Base-by-base conservation (phyloP, 2,113 vertebrate species). In the Brachyhypopomus gauderio region DNA sequence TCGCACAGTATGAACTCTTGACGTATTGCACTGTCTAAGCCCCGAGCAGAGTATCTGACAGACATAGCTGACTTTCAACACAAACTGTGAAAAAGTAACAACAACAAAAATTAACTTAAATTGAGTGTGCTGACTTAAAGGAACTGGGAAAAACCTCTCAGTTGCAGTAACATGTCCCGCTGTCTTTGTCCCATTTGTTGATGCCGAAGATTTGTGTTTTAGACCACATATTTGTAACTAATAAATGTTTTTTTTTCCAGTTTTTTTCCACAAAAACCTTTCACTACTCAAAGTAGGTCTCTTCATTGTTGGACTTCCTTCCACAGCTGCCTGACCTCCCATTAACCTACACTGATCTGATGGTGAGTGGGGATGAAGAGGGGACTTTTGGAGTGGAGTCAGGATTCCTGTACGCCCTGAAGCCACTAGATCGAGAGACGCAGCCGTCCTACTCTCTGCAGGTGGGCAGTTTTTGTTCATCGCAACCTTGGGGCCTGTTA, bases 391-490 rank as follows among this genome's bases (percentile, higher is more conserved):
- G 94, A 80, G 89, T 96, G 4, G 96, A 97, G 60, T 80, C 88
- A 23, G 93, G 92, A 52, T 94, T 96, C 85, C 87, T 96, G 14
- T 91, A 92, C 2, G 91, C 93, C 25, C 90, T 91, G 34, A 93
- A 92, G 64, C 90, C 94, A 25, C 89, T 96, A 85, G 95, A 96
- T 90, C 87, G 93, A 83, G 95, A 97, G 79, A 94, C 95, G 69
- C 93, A 94, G 71, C 93, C 92, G 0, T 92, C 92, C 0, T 96
- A 96, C 84, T 92, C 86, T 20, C 81, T 96, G 6, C 93, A 94
- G 93, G 94, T 95, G 84, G 22, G 63, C 58, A 11, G 2, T 58
- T 3, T 25, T 77, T 22, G 59, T 11, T 14, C 30, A 20, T 16
- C 45, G 3, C 9, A 48, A 48, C 6, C 45, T 48, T 11, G 12